Percentiles rank a stretch among this genome's conserved stretches.
These are phyloP conservation scores for Biston stratarius DNA, from an alignment of 2,888 invertebrate species.

Conservation along the genomic window DNA sequence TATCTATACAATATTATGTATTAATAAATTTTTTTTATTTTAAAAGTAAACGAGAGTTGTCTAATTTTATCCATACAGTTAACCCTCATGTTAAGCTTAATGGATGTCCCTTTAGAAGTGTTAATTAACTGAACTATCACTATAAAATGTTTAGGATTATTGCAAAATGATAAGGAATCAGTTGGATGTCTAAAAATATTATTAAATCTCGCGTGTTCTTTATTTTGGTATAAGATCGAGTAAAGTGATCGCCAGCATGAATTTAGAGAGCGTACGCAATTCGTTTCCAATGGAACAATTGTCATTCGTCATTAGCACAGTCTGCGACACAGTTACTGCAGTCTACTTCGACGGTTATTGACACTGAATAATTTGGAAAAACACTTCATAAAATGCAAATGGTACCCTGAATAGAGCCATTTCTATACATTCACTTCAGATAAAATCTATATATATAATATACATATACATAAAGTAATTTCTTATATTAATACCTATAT, in stretches of 20 bases:
- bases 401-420: constrained; percentile 11
- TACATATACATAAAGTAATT: too few relatives aligned
- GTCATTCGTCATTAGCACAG: constrained; percentile 74
- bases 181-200: too few relatives aligned
- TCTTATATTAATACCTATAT: too few relatives aligned
- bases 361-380: constrained; percentile 42
- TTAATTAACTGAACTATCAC: too few relatives aligned
- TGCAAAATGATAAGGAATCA: too few relatives aligned
- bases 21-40: too few relatives aligned
- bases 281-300: constrained; percentile 61
- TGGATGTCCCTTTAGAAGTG: too few relatives aligned
- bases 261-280: constrained; percentile 67
- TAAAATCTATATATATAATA: neutral
- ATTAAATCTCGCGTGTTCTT: neutral
- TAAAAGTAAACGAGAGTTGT: too few relatives aligned
- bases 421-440: constrained; percentile 1
- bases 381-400: constrained; percentile 31
- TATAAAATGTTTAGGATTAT: too few relatives aligned
- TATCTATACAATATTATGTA: too few relatives aligned
- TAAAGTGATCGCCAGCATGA: constrained; percentile 40
- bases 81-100: too few relatives aligned
- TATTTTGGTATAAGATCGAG: constrained; percentile 5
- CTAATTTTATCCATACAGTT: too few relatives aligned
- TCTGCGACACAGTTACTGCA: constrained; percentile 57
- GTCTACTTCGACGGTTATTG: constrained; percentile 55